Percentiles rank a stretch among this genome's conserved stretches.
phyloP scores from a whole-genome alignment of 2,797 vertebrate genomes.

The Hydrocynus forskahlii region DNA sequence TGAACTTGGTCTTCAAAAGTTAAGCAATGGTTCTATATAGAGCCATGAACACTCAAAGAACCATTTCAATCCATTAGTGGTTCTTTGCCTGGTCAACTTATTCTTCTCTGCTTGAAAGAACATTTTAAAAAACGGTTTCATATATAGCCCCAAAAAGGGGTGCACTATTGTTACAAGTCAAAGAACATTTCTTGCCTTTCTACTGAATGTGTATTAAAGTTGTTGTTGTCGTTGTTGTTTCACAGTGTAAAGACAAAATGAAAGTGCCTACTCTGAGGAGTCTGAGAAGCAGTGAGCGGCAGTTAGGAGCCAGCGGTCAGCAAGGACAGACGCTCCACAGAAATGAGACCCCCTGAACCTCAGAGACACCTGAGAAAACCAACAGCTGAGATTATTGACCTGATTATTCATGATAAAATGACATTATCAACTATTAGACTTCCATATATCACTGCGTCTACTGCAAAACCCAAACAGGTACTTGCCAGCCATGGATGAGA shows the following conservation, averaged over 20 bases:
- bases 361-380: constrained; percentile 80
- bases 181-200: no score
- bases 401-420: not conserved
- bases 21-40: no score
- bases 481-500: constrained; percentile 77
- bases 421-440: not conserved
- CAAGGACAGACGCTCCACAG: constrained; percentile 86
- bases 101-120: no score
- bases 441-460: not conserved
- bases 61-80: no score
- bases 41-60: no score
- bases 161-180: not conserved
- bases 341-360: constrained; percentile 81
- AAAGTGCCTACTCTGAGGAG: constrained; percentile 62
- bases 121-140: no score
- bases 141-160: no score
- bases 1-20: no score
- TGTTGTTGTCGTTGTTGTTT: not conserved
- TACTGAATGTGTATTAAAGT: no score
- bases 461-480: constrained; percentile 1
- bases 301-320: constrained; percentile 82
- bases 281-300: constrained; percentile 85
- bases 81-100: no score
- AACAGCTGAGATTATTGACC: constrained; percentile 9
- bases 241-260: not conserved